A percentile compares a stretch with the other conserved stretches of the same genome.
Evolutionary conservation across 1,140 invertebrate species (phyloP).

Genomic region (Brachionus paranguensis): DNA sequence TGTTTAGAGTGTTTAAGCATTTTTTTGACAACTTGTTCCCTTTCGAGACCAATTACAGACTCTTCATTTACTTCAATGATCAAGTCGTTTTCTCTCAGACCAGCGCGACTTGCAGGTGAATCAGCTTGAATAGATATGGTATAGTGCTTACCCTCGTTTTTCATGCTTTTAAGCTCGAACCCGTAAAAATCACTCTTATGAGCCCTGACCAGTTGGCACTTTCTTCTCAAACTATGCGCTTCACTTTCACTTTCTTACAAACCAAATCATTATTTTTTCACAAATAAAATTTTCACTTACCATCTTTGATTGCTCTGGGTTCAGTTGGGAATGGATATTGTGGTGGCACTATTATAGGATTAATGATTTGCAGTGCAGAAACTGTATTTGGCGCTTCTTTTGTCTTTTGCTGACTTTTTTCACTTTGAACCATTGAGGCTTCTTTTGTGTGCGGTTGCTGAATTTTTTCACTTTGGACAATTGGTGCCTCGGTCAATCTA

Average conservation of each 20-base stretch:
- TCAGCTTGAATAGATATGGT: not conserved
- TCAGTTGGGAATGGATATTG: not conserved
- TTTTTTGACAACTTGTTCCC: constrained; percentile 4
- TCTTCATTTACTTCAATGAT: constrained; percentile 28
- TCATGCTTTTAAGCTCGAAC: constrained; percentile 11
- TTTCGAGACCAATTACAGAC: not conserved
- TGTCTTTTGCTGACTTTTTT: not conserved
- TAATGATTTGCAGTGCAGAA: not conserved
- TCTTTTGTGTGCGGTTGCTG: not conserved
- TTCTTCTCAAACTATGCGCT: not conserved
- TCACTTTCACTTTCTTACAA: not conserved
- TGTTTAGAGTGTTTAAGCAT: constrained; percentile 21
- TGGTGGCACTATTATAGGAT: constrained; percentile 1
- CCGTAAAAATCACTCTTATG: constrained; percentile 18
- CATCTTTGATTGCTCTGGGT: not conserved
- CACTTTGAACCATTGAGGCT: not conserved
- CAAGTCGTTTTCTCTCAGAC: constrained; percentile 11
- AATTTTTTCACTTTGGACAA: not conserved
- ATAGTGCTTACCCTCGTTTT: not conserved
- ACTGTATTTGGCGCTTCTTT: not conserved
- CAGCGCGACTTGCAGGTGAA: constrained; percentile 6
- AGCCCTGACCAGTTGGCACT: not conserved
- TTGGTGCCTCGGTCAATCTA: not conserved
- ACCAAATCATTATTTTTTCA: not conserved
- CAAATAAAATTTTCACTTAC: not conserved